Percentiles rank a stretch among this genome's conserved stretches.
Evolutionary conservation across 2,113 vertebrate species (phyloP).

Genomic region (Nothoprocta pentlandii): DNA sequence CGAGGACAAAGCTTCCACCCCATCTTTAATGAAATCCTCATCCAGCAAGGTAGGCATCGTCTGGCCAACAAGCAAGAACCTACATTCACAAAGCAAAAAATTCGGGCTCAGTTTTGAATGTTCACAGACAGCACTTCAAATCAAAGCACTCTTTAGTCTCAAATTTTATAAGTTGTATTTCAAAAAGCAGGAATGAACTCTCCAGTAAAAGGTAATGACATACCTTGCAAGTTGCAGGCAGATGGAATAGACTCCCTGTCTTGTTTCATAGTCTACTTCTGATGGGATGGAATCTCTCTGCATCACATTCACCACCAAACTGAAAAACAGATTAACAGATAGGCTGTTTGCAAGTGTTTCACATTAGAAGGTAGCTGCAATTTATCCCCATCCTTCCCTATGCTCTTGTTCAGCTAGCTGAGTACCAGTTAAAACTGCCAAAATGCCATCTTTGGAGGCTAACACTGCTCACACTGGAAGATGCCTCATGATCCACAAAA

Average conservation of each 20-base stretch:
- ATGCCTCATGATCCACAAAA: not conserved
- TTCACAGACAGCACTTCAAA: not conserved
- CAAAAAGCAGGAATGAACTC: not conserved
- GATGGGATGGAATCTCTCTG: slow-evolving; percentile 98
- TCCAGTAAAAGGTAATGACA: not conserved
- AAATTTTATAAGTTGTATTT: not conserved
- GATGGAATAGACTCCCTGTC: slow-evolving; percentile 98
- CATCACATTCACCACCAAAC: slow-evolving; percentile 99
- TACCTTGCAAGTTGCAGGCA: slow-evolving; percentile 97
- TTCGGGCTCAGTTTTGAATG: not conserved
- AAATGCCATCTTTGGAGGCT: not conserved
- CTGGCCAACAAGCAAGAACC: slow-evolving; percentile 96
- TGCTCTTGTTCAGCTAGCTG: not conserved
- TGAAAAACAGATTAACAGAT: slow-evolving; percentile 70
- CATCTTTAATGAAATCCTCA: slow-evolving; percentile 91
- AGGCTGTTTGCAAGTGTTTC: not conserved
- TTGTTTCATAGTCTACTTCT: slow-evolving; percentile 98
- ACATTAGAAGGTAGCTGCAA: not conserved
- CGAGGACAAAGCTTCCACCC: slow-evolving; percentile 92
- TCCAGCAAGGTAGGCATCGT: slow-evolving; percentile 92
- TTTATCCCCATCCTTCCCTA: not conserved
- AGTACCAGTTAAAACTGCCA: not conserved
- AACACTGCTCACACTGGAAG: not conserved
- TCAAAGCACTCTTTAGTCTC: not conserved
- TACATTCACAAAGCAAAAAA: slow-evolving; percentile 55